phyloP scores from a whole-genome alignment of 2,888 invertebrate species.

The Chrysotoxum bicinctum region DNA sequence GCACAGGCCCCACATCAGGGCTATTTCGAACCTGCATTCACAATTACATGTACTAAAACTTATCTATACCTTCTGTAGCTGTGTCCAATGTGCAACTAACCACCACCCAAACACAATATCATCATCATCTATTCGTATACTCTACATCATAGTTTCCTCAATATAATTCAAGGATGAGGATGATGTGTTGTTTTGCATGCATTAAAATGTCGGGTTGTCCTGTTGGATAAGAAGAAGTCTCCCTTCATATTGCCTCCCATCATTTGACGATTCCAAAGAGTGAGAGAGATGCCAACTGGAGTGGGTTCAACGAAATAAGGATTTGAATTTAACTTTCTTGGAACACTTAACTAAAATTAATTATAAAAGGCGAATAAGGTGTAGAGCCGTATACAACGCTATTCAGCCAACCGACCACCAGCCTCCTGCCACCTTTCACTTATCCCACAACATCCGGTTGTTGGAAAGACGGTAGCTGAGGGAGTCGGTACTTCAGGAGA shows the following conservation, averaged over 20 bases:
- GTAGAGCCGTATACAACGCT: slow-evolving; percentile 60
- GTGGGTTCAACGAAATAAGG: slow-evolving; percentile 70
- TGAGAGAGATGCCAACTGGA: slow-evolving; percentile 44
- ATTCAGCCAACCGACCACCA: slow-evolving; percentile 7
- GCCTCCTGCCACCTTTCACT: slow-evolving; percentile 4
- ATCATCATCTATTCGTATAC: slow-evolving; percentile 70
- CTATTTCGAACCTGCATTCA: not conserved
- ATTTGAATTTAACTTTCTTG: slow-evolving; percentile 73
- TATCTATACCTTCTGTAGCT: slow-evolving; percentile 34
- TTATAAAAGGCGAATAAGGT: slow-evolving; percentile 73
- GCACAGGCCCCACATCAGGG: not conserved
- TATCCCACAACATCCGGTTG: slow-evolving; percentile 57
- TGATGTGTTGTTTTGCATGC: slow-evolving; percentile 73
- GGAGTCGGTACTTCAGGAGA: not conserved
- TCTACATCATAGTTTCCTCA: slow-evolving; percentile 71
- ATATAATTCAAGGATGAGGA: slow-evolving; percentile 58
- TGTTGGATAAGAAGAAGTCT: slow-evolving; percentile 61
- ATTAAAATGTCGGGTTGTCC: slow-evolving; percentile 70
- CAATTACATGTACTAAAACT: slow-evolving; percentile 17
- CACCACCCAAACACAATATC: slow-evolving; percentile 70
- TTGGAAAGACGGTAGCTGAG: not conserved
- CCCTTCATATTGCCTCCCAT: not conserved
- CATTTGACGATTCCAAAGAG: slow-evolving; percentile 20
- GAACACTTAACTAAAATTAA: slow-evolving; percentile 73
- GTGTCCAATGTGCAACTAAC: slow-evolving; percentile 72